Base-by-base conservation (phyloP, 2,888 invertebrate genomes). In the Cabera pusaria region DNA sequence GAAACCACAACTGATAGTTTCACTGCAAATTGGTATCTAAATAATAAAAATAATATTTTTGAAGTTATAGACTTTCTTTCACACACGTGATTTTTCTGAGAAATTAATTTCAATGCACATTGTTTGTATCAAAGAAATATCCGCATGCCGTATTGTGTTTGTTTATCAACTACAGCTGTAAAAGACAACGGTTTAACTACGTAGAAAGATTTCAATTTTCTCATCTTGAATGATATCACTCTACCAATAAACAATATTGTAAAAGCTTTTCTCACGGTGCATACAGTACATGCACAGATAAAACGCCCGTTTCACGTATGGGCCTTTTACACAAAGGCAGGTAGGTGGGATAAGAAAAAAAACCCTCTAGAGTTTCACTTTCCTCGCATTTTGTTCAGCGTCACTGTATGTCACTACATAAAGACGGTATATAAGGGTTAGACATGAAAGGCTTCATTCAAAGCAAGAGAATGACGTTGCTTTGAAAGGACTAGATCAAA, bases 291-390 rank as follows among this genome's bases (percentile, higher is more conserved):
- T n/a, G n/a, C n/a, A n/a, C n/a, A 62, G 64, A 68, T 60, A 68
- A 64, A 70, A 67, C 54, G 42, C 48, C 51, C 9, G 19, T 32
- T 48, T 64, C 62, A 60, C 61, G 49, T 52, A 59, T 49, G 52
- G 20, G 50, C 56, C 2, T 64, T 64, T 64, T 41, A 73, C 49
- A 73, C 71, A 76, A 70, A 69, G 64, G 52, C 56, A 38, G 3
- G 14, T n/a, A n/a, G 53, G 59, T 52, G 47, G 49, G 46, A 46
- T 51, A 64, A 64, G 68, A 72, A 77, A 77, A 77, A 74, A 74
- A 64, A 49, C 55, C 62, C 60, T 64, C 53, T 67, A 50, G 49
- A 71, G 75, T 82, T 77, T 79, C 77, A 77, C 80, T 78, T 78
- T 78, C 64, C 64, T 64, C 52, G 34, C 44, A 52, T 64, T 68